A percentile compares a stretch with the other conserved stretches of the same genome.
Conservation (phyloP, 2,888 invertebrate species). For the Machimus atricapillus region DNA sequence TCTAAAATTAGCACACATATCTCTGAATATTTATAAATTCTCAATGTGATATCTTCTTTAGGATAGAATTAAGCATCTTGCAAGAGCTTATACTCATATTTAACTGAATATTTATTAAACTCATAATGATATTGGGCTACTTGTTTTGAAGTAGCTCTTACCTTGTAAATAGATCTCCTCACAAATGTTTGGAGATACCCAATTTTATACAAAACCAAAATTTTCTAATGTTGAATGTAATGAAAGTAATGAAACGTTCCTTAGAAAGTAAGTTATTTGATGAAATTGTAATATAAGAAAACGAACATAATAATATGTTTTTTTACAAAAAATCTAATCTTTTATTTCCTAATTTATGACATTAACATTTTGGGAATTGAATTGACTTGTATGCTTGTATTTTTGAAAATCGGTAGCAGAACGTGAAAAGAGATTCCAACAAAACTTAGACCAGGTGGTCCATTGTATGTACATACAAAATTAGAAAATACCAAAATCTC, state of each 20-base stretch:
- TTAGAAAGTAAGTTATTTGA: slow-evolving; percentile 9
- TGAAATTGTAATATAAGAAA: neutral
- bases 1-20: neutral
- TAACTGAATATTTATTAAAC: neutral
- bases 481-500: too few relatives aligned
- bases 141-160: slow-evolving; percentile 26
- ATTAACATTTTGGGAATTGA: too few relatives aligned
- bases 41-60: slow-evolving; percentile 20
- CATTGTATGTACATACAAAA: too few relatives aligned
- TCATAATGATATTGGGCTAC: slow-evolving; percentile 8
- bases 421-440: too few relatives aligned
- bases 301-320: neutral
- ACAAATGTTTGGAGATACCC: neutral
- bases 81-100: neutral
- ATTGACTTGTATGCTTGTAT: too few relatives aligned
- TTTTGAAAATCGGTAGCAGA: too few relatives aligned
- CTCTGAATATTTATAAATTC: neutral
- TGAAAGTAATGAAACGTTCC: slow-evolving; percentile 14
- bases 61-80: neutral
- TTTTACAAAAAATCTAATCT: neutral
- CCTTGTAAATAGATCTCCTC: neutral
- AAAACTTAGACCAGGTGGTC: too few relatives aligned
- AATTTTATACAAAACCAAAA: neutral
- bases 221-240: neutral
- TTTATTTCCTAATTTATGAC: neutral